Base-by-base conservation (phyloP, 2,888 invertebrate species). In the Drosophila prostipennis region DNA sequence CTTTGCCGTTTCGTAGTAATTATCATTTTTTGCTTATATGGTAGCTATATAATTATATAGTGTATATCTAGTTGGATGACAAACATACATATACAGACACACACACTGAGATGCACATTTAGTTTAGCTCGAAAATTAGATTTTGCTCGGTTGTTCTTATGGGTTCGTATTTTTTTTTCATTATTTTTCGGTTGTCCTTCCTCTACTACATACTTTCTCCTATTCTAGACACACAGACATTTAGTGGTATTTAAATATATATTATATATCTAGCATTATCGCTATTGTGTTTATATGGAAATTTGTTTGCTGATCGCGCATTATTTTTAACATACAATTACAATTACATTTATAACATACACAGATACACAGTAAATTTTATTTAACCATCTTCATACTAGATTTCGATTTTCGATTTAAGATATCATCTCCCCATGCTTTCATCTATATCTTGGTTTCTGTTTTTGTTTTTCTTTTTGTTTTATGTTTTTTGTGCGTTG, bases 321-420 rank as follows among this genome's bases (percentile, higher is more conserved):
- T 53, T 54, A 70, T 26, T 51, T 69, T 60, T 51, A 60, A 72
- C 72, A 60, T 60, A 58, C 61, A 69, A 48, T 70, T 63, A 51
- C 49, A 49, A 29, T 65, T 67, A 72, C 65, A 58, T n/a, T 69
- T 68, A 65, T 65, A 65, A 70, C 65, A 69, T 65, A 65, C 65
- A 72, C 70, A 65, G 70, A 69, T 65, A 65, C 70, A 65, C 70
- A 65, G 65, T 65, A 65, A 69, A 65, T 65, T 65, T 69, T 65
- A 65, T 65, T 65, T 63, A 63, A 63, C 61, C 61, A 64, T 63
- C 65, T 48, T 46, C 40, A 43, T 61, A 16, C 61, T 67, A 58
- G 26, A 26, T 19, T 19, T 19, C 2, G 19, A 19, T 19, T 19
- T 19, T 67, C 57, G 26, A 26, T 26, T 26, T 26, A 6, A 26